Base-by-base conservation (phyloP, 1,140 invertebrate genomes). In the Goniozus legneri region DNA sequence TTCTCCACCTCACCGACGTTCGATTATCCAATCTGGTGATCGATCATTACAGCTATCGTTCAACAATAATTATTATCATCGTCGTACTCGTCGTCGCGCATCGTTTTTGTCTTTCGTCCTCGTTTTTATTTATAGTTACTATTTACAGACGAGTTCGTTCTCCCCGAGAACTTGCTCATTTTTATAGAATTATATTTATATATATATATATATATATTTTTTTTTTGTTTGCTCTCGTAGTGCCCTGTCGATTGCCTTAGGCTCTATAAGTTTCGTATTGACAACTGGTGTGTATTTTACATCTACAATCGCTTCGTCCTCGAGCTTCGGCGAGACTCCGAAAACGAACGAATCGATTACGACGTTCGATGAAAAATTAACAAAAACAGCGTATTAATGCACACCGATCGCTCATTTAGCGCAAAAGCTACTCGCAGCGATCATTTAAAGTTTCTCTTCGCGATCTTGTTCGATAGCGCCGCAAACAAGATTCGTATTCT, bases 201-300 rank as follows among this genome's bases (percentile, higher is more conserved):
- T 44, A 50, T 54, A 39, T 53, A 21, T 50, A 2, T 39, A 50
- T 36, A 6, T 18, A 16, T 2, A 8, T 7, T n/a, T n/a, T n/a
- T n/a, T n/a, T n/a, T n/a, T n/a, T n/a, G 37, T 49, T 59, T 44
- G 34, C 37, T 58, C 34, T 42, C 18, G 55, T 65, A 69, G 66
- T 62, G 63, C 65, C 65, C 55, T n/a, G n/a, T 60, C 46, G 48
- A 65, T 62, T 56, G n/a, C 65, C 55, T 56, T 65, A 65, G 67
- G 64, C 57, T 64, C 61, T 69, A 73, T 60, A 46, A n/a, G n/a
- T n/a, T 67, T 71, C 60, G 64, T 75, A 74, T 73, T 72, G 67
- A 75, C 69, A 73, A 73, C 63, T 65, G 58, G 58, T 66, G 55
- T 64, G 64, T 57, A 55, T 63, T 62, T 55, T 63, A 54, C n/a